Evolutionary conservation across 35 echinoderm and acorn worm species (phyloP), one percentile per base, ranked within the genome.

Genomic region (Chiridota heheva): DNA sequence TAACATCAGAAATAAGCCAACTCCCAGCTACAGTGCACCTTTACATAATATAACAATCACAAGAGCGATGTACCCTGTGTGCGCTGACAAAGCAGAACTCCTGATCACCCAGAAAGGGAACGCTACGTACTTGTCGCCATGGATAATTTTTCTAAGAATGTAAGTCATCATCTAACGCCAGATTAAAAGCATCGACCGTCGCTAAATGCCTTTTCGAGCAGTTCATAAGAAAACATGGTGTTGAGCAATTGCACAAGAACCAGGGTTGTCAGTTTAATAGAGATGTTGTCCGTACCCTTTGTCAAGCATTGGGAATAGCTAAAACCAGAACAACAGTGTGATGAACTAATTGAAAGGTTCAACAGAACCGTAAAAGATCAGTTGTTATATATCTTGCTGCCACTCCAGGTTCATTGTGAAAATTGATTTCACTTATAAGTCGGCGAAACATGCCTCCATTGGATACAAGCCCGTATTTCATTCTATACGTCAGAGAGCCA

Each of bases 241-340:
- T 20, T 76, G 22, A 70, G 63, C 30, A 46, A 1, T 20, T 76
- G 22, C 83, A 80, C 30, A 46, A 59, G 16, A 78, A 88, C 36
- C 86, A 88, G 48, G 86, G 63, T 7, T 15, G 38, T 7, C 62
- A 88, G 58, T 88, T 88, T 63, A 66, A 88, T 28, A 25, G 55
- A 3, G 27, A 72, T 0, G 34, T 88, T 24, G 38, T 72, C 2
- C 15, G 44, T 25, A 42, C 12, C 24, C 18, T 82, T 7, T 72
- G 69, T 60, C 2, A 30, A 29, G 44, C 4, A 34, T 83, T 4
- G 80, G 63, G 12, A 83, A 49, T 34, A 39, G 48, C 1, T 69
- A 83, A 40, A 70, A 26, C 16, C 35, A 66, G 25, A n/a, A n/a
- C n/a, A n/a, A 83, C 74, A 78, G 24, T 78, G 45, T 2, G 74